Conservation (phyloP, 92 coral and sea anemone species). For the Plumapathes pennacea region DNA sequence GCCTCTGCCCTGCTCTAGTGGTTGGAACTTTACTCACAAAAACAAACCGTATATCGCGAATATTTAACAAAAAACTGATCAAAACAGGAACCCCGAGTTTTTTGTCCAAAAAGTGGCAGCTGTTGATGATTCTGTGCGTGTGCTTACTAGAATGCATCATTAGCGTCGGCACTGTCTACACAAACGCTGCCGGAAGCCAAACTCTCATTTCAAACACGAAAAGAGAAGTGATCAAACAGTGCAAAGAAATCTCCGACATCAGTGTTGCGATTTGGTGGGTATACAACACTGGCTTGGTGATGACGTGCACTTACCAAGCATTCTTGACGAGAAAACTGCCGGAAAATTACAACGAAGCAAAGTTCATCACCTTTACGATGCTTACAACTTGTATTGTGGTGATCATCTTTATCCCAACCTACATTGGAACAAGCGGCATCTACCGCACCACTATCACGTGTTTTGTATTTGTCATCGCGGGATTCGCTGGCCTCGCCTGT, state of each 20-base stretch:
- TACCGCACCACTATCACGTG: conserved; percentile 79
- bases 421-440: conserved; percentile 72
- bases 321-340: conserved; percentile 88
- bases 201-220: conserved; percentile 56
- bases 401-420: conserved; percentile 74
- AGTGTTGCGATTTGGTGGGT: conserved; percentile 80
- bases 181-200: conserved; percentile 52
- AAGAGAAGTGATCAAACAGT: conserved; percentile 66
- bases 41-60: conserved; percentile 87
- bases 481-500: conserved; percentile 68
- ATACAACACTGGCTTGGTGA: conserved; percentile 72
- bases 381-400: conserved; percentile 79
- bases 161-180: conserved; percentile 34
- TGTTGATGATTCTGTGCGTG: conserved; percentile 65
- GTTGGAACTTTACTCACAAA: conserved; percentile 84
- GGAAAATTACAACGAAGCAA: conserved; percentile 93
- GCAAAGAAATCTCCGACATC: conserved; percentile 53
- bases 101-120: conserved; percentile 77
- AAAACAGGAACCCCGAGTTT: conserved; percentile 75
- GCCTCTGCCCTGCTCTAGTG: conserved; percentile 66
- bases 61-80: conserved; percentile 72
- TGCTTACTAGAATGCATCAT: conserved; percentile 57
- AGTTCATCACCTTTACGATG: conserved; percentile 91
- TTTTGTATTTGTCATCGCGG: conserved; percentile 76
- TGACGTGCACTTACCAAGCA: conserved; percentile 90